These are phyloP conservation scores for Ischnura elegans DNA, from an alignment of 2,888 invertebrate species.

Conservation along the genomic window DNA sequence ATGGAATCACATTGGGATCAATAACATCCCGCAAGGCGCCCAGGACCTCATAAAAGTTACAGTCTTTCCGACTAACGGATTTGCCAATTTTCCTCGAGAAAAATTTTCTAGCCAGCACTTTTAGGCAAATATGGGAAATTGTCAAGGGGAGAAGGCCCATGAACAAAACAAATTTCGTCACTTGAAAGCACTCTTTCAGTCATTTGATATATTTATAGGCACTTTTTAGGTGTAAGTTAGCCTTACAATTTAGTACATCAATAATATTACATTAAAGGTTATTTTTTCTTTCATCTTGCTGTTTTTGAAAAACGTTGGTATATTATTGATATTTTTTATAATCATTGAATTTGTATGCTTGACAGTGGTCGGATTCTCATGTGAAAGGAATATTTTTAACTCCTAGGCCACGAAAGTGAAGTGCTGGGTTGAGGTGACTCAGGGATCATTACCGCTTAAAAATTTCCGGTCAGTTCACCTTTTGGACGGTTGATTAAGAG, in stretches of 20 bases:
- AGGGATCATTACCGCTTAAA: conserved; percentile 19
- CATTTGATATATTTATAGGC: conserved; percentile 61
- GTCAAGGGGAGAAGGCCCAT: conserved; percentile 52
- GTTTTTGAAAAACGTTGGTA: conserved; percentile 23
- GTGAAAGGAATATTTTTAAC: neutral
- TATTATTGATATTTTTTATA: conserved; percentile 12
- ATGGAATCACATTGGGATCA: conserved; percentile 62
- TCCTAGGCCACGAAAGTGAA: neutral
- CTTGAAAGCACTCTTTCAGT: conserved; percentile 61
- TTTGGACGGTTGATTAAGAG: conserved; percentile 61
- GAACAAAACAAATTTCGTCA: conserved; percentile 53
- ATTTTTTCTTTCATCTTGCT: conserved; percentile 29
- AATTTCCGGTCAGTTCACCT: conserved; percentile 43
- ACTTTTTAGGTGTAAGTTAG: conserved; percentile 65
- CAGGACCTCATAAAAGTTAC: conserved; percentile 47
- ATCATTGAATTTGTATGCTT: neutral
- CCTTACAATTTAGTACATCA: conserved; percentile 56
- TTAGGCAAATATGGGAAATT: conserved; percentile 21
- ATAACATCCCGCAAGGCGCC: conserved; percentile 58
- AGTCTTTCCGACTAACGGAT: conserved; percentile 33
- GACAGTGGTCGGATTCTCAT: neutral
- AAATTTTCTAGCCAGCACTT: conserved; percentile 51
- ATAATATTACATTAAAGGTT: conserved; percentile 30
- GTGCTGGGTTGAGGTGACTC: conserved; percentile 32
- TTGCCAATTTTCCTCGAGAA: conserved; percentile 58